Evolutionary conservation across 2,888 invertebrate species (phyloP), one percentile per base, ranked within the genome.

Genomic region (Patella depressa): DNA sequence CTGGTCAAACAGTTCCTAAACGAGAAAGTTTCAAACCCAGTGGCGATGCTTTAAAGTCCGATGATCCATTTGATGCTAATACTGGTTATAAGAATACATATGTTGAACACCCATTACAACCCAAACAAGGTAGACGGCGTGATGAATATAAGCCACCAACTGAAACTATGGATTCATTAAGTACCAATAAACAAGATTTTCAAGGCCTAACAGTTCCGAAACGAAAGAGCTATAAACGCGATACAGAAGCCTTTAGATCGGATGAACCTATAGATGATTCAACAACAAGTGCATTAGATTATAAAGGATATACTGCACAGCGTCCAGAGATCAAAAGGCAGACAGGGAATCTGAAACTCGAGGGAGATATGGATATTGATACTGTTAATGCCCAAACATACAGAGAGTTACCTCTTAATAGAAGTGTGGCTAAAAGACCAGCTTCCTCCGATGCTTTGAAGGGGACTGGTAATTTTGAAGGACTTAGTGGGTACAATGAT

Each of bases 221-320:
- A 24, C 2, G 76, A n/a, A 24, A 76, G 72, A 84, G 84, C 72
- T 87, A 82, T 78, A 85, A 83, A 74, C 88, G 88, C 7, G 82
- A 82, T n/a, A 76, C 78, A 34, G 59, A 74, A 14, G 85, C 85
- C 59, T 74, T 83, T 73, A 74, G 77, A 72, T 79, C 83, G 54
- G 80, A 81, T 19, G 87, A 83, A 17, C 89, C 88, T 59, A 88
- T 90, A 74, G 89, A 90, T 72, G 89, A 83, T 72, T 81, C 79
- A 53, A 90, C 90, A 89, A 82, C 89, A 90, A 80, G 81, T 87
- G 57, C 82, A 82, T 24, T 89, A 90, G 75, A 89, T 82, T 83
- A 85, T 84, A 34, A 80, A 79, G 53, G 89, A 88, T 80, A 57
- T 53, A n/a, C 34, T 11, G 1, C 34, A 24, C 34, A 29, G 17